Conservation (phyloP, 2,113 vertebrate genomes). For the Glaucidium brasilianum region DNA sequence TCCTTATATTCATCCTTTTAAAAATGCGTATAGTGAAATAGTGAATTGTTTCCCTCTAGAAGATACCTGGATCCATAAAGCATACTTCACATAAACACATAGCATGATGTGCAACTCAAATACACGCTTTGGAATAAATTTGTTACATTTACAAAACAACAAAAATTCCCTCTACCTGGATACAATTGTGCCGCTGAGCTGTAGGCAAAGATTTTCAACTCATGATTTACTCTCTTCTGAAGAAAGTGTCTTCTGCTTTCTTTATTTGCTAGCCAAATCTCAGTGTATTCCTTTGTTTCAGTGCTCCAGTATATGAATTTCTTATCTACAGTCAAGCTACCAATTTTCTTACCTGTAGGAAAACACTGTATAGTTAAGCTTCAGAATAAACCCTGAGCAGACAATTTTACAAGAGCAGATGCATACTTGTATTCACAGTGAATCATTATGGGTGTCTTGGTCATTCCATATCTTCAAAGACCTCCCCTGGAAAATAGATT, state of each 20-base stretch:
- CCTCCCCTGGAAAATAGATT: neutral
- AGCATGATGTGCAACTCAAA: neutral
- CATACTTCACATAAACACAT: neutral
- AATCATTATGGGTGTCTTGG: neutral
- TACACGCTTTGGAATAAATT: neutral
- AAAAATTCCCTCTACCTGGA: slow-evolving; percentile 62
- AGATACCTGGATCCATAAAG: neutral
- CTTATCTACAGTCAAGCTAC: slow-evolving; percentile 65
- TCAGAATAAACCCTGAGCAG: neutral
- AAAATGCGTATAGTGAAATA: neutral
- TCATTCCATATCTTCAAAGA: neutral
- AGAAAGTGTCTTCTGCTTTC: neutral
- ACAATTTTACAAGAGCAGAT: neutral
- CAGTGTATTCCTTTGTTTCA: neutral
- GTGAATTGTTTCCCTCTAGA: neutral
- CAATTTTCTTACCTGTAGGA: slow-evolving; percentile 40
- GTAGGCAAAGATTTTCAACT: slow-evolving; percentile 52
- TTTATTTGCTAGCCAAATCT: slow-evolving; percentile 63
- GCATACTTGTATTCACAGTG: neutral
- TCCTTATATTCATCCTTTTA: neutral
- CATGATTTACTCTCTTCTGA: neutral
- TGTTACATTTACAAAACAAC: neutral
- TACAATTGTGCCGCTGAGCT: slow-evolving; percentile 55
- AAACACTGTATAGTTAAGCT: neutral
- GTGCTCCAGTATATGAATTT: slow-evolving; percentile 70